Evolutionary conservation across 2,888 invertebrate genomes (phyloP).

Genomic region (Acleris laterana): DNA sequence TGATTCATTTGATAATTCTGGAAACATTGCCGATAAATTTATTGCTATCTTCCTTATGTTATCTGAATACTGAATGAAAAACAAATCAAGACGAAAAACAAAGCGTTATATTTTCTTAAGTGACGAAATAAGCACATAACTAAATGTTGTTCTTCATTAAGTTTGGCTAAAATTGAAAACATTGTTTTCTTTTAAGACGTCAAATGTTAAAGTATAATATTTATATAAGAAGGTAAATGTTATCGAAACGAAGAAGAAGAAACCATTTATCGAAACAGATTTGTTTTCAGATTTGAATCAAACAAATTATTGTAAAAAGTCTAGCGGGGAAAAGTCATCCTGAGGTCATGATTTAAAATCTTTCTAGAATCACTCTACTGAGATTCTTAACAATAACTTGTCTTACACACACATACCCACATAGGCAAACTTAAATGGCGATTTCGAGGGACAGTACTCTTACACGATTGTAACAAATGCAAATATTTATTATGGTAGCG

Average conservation of each 20-base stretch:
- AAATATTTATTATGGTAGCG: slow-evolving; percentile 31
- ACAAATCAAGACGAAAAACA: slow-evolving; percentile 24
- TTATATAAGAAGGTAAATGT: too few relatives aligned
- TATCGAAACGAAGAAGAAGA: too few relatives aligned
- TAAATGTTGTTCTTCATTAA: neutral
- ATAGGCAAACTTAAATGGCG: slow-evolving; percentile 1
- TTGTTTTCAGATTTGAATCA: too few relatives aligned
- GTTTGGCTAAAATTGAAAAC: neutral
- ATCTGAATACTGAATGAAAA: slow-evolving; percentile 16
- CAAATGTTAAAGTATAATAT: too few relatives aligned
- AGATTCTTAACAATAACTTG: neutral
- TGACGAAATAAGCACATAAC: neutral
- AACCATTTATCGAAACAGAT: too few relatives aligned
- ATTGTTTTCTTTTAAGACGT: too few relatives aligned
- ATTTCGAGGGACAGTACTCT: slow-evolving; percentile 20
- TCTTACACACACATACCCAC: slow-evolving; percentile 1
- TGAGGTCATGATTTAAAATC: too few relatives aligned
- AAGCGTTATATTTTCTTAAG: neutral
- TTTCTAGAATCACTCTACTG: neutral
- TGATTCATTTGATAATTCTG: slow-evolving; percentile 63
- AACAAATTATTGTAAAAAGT: too few relatives aligned
- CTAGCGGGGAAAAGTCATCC: too few relatives aligned
- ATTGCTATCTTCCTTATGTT: slow-evolving; percentile 15
- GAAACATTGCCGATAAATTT: slow-evolving; percentile 28
- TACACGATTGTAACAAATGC: slow-evolving; percentile 29